A percentile compares a stretch with the other conserved stretches of the same genome.
Conservation (phyloP, 2,797 vertebrate species). For the Propithecus perrieri region DNA sequence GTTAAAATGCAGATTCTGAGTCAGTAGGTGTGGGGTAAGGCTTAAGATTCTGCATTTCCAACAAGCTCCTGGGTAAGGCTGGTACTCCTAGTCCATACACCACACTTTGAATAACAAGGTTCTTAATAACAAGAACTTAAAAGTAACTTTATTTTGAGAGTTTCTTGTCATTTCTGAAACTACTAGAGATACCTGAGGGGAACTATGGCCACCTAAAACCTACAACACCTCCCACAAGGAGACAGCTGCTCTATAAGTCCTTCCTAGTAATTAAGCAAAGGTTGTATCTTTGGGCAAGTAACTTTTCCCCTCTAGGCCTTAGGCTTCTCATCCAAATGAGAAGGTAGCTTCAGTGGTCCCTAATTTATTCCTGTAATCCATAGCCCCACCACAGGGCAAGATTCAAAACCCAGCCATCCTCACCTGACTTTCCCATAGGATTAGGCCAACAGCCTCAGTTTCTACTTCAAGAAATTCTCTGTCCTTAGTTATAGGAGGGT, state of each 20-base stretch:
- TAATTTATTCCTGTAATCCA: constrained; percentile 7
- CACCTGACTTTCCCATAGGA: neutral
- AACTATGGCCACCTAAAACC: neutral
- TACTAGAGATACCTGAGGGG: neutral
- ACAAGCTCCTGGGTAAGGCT: neutral
- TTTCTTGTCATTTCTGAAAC: neutral
- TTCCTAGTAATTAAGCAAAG: constrained; percentile 14
- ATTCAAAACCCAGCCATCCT: constrained; percentile 8
- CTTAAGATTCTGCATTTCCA: neutral
- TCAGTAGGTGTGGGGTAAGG: neutral
- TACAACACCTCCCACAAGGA: neutral
- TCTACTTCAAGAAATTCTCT: constrained; percentile 16
- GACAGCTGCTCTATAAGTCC: neutral
- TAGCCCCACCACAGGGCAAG: neutral
- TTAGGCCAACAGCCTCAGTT: neutral
- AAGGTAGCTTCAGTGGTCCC: neutral
- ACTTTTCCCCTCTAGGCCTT: neutral
- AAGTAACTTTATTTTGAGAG: constrained; percentile 32
- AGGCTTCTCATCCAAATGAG: neutral
- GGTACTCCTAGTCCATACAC: neutral
- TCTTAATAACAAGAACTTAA: constrained; percentile 15
- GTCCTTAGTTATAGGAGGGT: neutral
- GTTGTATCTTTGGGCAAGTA: neutral
- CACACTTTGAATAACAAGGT: neutral
- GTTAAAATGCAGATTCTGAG: constrained; percentile 4